phyloP scores from a whole-genome alignment of 1,140 invertebrate genomes.

The Drosophila cardini region DNA sequence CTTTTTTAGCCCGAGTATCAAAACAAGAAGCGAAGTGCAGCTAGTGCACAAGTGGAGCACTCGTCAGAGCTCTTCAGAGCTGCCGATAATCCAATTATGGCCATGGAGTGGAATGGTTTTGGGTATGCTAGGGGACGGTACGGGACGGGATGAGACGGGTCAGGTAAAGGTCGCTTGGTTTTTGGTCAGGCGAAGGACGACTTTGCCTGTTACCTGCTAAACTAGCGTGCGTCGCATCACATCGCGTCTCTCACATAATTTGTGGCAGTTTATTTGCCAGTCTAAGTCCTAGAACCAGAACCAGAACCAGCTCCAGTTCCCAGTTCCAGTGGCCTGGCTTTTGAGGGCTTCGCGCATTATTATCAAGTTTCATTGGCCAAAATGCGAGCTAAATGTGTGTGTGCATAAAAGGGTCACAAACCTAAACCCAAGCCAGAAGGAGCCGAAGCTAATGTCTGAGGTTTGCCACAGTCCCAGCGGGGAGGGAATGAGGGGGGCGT shows the following conservation, averaged over 20 bases:
- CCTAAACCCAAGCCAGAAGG: slow-evolving; percentile 26
- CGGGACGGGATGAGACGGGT: slow-evolving; percentile 46
- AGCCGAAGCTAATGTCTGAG: slow-evolving; percentile 62
- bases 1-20: slow-evolving; percentile 22
- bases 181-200: not conserved
- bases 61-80: slow-evolving; percentile 67
- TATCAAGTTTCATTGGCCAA: slow-evolving; percentile 74
- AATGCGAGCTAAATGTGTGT: slow-evolving; percentile 59
- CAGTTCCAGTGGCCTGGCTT: not conserved
- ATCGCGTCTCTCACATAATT: slow-evolving; percentile 65
- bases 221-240: slow-evolving; percentile 29
- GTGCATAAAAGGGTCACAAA: slow-evolving; percentile 67
- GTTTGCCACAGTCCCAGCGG: slow-evolving; percentile 23
- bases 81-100: slow-evolving; percentile 78
- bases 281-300: too few relatives aligned
- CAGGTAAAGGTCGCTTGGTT: not conserved
- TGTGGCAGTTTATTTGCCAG: slow-evolving; percentile 68
- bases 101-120: slow-evolving; percentile 7
- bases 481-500: not conserved
- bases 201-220: slow-evolving; percentile 11
- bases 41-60: slow-evolving; percentile 52
- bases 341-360: slow-evolving; percentile 53
- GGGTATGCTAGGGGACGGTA: too few relatives aligned
- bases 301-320: too few relatives aligned
- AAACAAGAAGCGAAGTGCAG: slow-evolving; percentile 36